Percentiles rank a stretch among this genome's conserved stretches.
phyloP scores from a whole-genome alignment of 1,140 invertebrate species.

The Chelonus insularis region DNA sequence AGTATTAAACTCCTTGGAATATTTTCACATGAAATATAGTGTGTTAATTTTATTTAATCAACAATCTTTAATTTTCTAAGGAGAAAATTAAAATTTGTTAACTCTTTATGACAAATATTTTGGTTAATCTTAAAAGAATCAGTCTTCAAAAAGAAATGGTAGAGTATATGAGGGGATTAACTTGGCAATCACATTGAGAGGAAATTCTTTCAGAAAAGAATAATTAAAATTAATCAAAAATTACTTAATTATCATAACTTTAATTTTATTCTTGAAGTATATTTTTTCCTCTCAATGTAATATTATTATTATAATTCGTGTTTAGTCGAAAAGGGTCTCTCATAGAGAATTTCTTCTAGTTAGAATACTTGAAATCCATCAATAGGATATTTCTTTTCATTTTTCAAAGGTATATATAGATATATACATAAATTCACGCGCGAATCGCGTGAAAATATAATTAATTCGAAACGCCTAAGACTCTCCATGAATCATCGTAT shows the following conservation, averaged over 20 bases:
- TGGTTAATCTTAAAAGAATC: conserved; percentile 27
- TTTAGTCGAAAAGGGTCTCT: no score
- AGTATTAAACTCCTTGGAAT: background rate
- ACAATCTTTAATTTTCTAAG: background rate
- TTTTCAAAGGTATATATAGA: background rate
- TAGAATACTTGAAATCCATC: background rate
- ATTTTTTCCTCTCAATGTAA: no score
- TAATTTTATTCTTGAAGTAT: no score
- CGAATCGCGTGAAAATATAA: background rate
- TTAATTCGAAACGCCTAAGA: background rate
- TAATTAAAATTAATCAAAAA: no score
- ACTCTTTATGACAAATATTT: background rate
- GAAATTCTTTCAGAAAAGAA: no score
- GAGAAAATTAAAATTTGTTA: background rate
- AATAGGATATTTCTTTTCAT: conserved; percentile 1
- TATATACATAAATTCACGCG: background rate
- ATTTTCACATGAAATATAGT: conserved; percentile 6
- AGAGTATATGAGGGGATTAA: background rate
- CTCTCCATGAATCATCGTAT: background rate
- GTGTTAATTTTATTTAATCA: conserved; percentile 1
- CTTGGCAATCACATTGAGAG: no score
- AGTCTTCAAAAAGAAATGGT: conserved; percentile 25
- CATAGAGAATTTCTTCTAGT: no score
- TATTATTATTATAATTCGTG: no score
- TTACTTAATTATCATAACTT: no score